phyloP scores from a whole-genome alignment of 1,140 invertebrate genomes.

The Drosophila nikananu region DNA sequence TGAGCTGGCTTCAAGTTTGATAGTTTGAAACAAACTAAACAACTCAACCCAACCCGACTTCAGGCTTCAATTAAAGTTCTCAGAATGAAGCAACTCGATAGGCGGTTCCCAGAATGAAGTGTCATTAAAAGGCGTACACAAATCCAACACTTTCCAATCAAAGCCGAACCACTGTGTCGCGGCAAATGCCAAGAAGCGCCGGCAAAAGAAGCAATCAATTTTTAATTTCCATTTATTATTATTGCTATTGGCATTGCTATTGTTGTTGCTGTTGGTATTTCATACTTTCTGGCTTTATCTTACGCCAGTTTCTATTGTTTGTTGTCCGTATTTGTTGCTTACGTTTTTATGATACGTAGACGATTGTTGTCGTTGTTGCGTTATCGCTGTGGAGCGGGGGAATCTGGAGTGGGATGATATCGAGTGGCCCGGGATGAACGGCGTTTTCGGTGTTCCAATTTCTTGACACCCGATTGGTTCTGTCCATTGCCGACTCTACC shows the following conservation, averaged over 20 bases:
- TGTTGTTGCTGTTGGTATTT: constrained; percentile 26
- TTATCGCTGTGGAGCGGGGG: constrained; percentile 26
- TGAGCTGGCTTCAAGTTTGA: constrained; percentile 8
- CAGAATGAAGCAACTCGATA: constrained; percentile 5
- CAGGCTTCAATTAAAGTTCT: constrained; percentile 4
- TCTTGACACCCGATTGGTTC: constrained; percentile 52
- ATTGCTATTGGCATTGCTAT: constrained; percentile 42
- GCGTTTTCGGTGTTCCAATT: constrained; percentile 52
- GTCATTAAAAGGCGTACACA: not conserved
- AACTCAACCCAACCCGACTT: not conserved
- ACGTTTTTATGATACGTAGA: constrained; percentile 42
- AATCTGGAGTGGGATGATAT: constrained; percentile 15
- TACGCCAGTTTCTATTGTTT: constrained; percentile 57
- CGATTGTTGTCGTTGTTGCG: constrained; percentile 27
- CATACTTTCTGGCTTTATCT: constrained; percentile 36
- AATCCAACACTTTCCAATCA: constrained; percentile 32
- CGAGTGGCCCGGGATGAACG: constrained; percentile 23
- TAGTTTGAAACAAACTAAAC: constrained; percentile 11
- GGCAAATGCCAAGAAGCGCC: constrained; percentile 61
- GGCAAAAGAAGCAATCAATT: constrained; percentile 73
- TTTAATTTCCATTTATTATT: constrained; percentile 71
- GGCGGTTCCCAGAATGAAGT: constrained; percentile 16
- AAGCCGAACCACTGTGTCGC: constrained; percentile 42
- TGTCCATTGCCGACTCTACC: constrained; percentile 28
- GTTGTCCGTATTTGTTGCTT: constrained; percentile 36